Evolutionary conservation across 1,140 invertebrate species (phyloP).

Genomic region (Polyergus mexicanus): DNA sequence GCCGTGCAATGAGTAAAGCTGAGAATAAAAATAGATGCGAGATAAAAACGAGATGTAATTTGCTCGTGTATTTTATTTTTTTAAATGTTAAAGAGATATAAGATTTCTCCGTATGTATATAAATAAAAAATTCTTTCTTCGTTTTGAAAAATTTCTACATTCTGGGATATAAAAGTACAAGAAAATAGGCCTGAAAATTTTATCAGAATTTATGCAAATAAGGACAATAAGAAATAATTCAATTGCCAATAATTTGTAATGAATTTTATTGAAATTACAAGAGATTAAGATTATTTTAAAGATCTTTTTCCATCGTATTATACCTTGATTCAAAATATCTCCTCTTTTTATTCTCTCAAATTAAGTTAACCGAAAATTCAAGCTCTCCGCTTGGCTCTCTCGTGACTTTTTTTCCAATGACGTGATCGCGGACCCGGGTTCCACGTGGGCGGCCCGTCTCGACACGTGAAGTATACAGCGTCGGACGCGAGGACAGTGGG

Average conservation of each 20-base stretch:
- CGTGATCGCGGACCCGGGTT: conserved; percentile 31
- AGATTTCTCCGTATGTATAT: background rate
- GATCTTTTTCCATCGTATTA: conserved; percentile 9
- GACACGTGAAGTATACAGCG: conserved; percentile 12
- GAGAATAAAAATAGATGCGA: background rate
- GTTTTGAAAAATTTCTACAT: background rate
- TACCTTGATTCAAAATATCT: conserved; percentile 14
- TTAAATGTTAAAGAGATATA: background rate
- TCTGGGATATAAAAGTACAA: background rate
- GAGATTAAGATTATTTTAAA: conserved; percentile 8
- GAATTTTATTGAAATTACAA: conserved; percentile 14
- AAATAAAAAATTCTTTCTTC: background rate
- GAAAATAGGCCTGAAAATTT: conserved; percentile 23
- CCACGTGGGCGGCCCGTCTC: conserved; percentile 67
- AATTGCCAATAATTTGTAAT: conserved; percentile 18
- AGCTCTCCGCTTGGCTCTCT: background rate
- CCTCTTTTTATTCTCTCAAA: background rate
- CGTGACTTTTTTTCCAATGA: conserved; percentile 37
- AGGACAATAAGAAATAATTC: background rate
- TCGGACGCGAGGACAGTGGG: conserved; percentile 36
- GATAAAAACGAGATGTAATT: background rate
- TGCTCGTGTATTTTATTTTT: background rate
- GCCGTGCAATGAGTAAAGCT: background rate
- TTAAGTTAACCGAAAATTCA: background rate
- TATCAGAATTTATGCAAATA: background rate